Evolutionary conservation across 2,888 invertebrate genomes (phyloP).

Genomic region (Smittia sp.): DNA sequence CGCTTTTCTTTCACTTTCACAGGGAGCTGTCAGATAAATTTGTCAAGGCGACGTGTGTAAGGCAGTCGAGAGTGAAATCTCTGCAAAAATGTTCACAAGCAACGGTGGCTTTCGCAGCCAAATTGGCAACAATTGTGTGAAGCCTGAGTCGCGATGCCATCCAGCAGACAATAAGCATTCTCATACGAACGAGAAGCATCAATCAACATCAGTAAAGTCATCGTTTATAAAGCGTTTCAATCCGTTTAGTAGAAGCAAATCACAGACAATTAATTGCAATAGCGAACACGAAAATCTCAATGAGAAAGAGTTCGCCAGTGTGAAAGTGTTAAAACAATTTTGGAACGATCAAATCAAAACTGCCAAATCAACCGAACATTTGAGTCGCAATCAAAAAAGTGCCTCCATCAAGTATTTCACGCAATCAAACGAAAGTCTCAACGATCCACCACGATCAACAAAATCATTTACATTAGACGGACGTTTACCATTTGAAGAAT

Average conservation of each 20-base stretch:
- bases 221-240: constrained; percentile 35
- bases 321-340: constrained; percentile 50
- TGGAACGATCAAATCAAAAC: constrained; percentile 51
- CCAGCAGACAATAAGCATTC: neutral
- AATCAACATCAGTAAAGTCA: constrained; percentile 12
- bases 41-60: constrained; percentile 10
- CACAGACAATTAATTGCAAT: constrained; percentile 18
- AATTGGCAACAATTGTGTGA: constrained; percentile 35
- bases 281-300: neutral
- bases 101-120: neutral
- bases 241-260: constrained; percentile 41
- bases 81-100: neutral
- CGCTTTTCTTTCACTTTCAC: constrained; percentile 22
- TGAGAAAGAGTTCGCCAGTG: constrained; percentile 49
- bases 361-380: constrained; percentile 33
- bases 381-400: constrained; percentile 31
- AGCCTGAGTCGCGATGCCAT: neutral
- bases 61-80: constrained; percentile 20
- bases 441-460: neutral
- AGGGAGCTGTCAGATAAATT: constrained; percentile 36
- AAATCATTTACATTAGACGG: constrained; percentile 32
- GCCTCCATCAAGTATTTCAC: constrained; percentile 30
- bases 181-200: neutral
- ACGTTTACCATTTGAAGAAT: constrained; percentile 49
- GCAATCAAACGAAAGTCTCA: constrained; percentile 31